A percentile compares a stretch with the other conserved stretches of the same genome.
Conservation (phyloP, 2,888 invertebrate genomes). For the Zele albiditarsus region DNA sequence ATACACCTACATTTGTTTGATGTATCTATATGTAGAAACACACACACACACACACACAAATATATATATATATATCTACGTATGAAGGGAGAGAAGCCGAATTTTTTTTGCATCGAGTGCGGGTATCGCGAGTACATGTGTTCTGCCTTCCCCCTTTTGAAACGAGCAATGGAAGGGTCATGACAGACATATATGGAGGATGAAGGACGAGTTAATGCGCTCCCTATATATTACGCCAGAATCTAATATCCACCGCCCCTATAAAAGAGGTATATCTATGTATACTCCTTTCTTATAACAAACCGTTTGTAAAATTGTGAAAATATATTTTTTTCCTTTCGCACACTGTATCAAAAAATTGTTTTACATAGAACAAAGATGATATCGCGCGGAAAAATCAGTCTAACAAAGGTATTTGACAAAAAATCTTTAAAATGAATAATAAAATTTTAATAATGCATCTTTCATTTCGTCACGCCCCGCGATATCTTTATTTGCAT, state of each 20-base stretch:
- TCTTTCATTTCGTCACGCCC: constrained; percentile 34
- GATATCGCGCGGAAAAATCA: no score
- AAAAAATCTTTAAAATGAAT: neutral
- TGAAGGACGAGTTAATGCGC: constrained; percentile 3
- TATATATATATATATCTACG: no score
- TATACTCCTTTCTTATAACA: neutral
- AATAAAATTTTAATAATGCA: constrained; percentile 10
- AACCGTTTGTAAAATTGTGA: neutral
- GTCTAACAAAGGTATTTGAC: neutral
- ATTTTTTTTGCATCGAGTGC: neutral
- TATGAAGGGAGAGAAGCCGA: neutral
- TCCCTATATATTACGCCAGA: neutral
- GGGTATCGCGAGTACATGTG: neutral
- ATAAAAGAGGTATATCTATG: neutral
- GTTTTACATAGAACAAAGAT: no score
- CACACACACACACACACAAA: neutral
- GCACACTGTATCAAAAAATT: neutral
- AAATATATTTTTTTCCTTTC: constrained; percentile 5
- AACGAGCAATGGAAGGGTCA: neutral
- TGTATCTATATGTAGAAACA: neutral
- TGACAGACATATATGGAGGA: neutral
- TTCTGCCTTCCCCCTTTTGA: neutral
- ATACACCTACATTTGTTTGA: neutral
- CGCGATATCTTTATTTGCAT: constrained; percentile 31
- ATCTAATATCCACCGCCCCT: neutral